phyloP scores from a whole-genome alignment of 2,113 vertebrate genomes.

The Ornithorhynchus anatinus region DNA sequence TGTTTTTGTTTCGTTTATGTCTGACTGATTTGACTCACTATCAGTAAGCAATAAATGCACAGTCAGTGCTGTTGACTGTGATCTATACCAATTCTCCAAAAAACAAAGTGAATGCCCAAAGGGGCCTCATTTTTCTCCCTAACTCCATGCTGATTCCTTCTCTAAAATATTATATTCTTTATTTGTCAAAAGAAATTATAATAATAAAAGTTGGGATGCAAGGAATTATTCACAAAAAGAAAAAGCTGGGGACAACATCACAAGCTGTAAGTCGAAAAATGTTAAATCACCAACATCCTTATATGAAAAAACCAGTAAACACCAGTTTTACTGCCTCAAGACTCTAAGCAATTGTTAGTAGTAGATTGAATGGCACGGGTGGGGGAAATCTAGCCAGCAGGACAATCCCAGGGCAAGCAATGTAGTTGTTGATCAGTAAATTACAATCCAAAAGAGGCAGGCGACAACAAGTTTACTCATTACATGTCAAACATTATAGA shows the following conservation, averaged over 20 bases:
- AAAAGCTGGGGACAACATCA: slow-evolving; percentile 26
- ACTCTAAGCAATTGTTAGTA: neutral
- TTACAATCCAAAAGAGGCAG: slow-evolving; percentile 21
- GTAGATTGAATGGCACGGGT: neutral
- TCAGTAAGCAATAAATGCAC: slow-evolving; percentile 61
- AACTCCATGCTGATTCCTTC: slow-evolving; percentile 39
- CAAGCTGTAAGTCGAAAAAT: slow-evolving; percentile 49
- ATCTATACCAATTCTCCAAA: slow-evolving; percentile 26
- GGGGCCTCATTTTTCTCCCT: neutral
- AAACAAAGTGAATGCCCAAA: slow-evolving; percentile 39
- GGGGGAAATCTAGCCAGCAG: neutral
- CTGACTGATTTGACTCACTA: slow-evolving; percentile 49
- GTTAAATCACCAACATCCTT: slow-evolving; percentile 50
- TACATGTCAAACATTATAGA: neutral
- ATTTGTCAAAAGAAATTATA: slow-evolving; percentile 62
- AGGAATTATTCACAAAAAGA: slow-evolving; percentile 28
- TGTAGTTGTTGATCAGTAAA: slow-evolving; percentile 14
- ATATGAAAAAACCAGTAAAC: slow-evolving; percentile 38
- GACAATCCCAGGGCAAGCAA: slow-evolving; percentile 10
- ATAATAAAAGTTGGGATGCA: neutral
- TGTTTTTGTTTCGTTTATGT: slow-evolving; percentile 54
- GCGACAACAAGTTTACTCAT: slow-evolving; percentile 6
- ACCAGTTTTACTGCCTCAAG: slow-evolving; percentile 3
- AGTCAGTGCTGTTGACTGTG: slow-evolving; percentile 58
- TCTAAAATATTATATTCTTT: slow-evolving; percentile 53